Base-by-base conservation (phyloP, 2,113 vertebrate genomes). In the Craseonycteris thonglongyai region DNA sequence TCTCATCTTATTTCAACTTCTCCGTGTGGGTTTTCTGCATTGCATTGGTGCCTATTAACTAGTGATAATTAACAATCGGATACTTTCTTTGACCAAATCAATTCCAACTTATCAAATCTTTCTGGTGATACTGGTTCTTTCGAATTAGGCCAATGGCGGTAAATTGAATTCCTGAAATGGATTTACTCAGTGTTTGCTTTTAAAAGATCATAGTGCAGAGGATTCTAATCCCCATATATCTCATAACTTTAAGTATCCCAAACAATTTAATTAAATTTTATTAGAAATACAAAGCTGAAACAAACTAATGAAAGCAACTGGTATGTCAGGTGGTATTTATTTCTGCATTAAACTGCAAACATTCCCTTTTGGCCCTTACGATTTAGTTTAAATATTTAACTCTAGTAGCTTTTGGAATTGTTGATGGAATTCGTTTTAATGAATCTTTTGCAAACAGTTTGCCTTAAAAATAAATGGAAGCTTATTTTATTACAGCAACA, bases 301-400 rank as follows among this genome's bases (percentile, higher is more conserved):
- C 89, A 97, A 98, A 97, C 76, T 97, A 97, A 97, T 98, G 96
- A 98, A 97, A 96, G 96, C 89, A 94, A 92, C 87, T 76, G 88
- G 94, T 96, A 88, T 18, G 78, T 98, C 97, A 97, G 94, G 97
- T 97, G 93, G 96, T 97, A 97, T 98, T 98, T 98, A 98, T 98
- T 97, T 98, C 95, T 30, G 94, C 94, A 98, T 97, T 98, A 98
- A 98, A 97, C 97, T 97, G 95, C 96, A 98, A 97, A 98, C 95
- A 90, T 88, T 98, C 97, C 97, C 97, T 98, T 98, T 97, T 96
- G 97, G 97, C 88, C 96, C 96, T 97, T 98, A 97, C 98, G 98
- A 98, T 97, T 97, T 97, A 95, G 94, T 98, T 98, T 98, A 98
- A 98, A 98, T 98, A 97, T 98, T 98, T 98, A 98, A 97, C 75